Evolutionary conservation across 2,888 invertebrate genomes (phyloP).

Genomic region (Melitaea athalia): DNA sequence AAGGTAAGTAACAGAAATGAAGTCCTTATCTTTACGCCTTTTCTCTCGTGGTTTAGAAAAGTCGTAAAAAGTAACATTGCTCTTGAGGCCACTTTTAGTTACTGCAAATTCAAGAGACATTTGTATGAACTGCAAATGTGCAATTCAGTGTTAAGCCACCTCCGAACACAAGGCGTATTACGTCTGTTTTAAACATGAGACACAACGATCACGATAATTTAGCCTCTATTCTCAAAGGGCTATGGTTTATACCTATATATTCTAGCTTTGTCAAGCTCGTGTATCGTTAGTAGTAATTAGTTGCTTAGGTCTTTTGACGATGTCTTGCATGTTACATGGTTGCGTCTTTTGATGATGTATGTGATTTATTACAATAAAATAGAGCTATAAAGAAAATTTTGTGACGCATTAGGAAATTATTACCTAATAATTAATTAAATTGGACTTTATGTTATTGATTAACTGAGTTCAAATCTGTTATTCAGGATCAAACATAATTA

Average conservation of each 20-base stretch:
- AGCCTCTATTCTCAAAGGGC: neutral
- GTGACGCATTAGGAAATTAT: neutral
- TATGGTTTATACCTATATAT: slow-evolving; percentile 3
- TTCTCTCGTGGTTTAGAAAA: slow-evolving; percentile 24
- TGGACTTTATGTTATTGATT: too few species aligned
- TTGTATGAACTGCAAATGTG: slow-evolving; percentile 39
- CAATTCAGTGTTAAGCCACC: slow-evolving; percentile 33
- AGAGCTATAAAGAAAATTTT: neutral
- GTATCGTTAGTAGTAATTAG: slow-evolving; percentile 27
- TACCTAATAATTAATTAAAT: neutral
- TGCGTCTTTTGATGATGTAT: neutral
- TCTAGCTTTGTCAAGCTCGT: neutral
- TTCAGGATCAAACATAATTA: too few species aligned
- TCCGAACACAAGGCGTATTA: slow-evolving; percentile 24
- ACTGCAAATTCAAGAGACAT: slow-evolving; percentile 41
- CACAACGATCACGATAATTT: slow-evolving; percentile 13
- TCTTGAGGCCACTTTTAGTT: slow-evolving; percentile 34
- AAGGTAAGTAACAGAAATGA: slow-evolving; percentile 33
- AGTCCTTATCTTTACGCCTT: slow-evolving; percentile 31
- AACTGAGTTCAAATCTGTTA: too few species aligned
- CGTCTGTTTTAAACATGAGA: slow-evolving; percentile 25
- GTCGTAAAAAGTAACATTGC: slow-evolving; percentile 37
- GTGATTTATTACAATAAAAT: neutral
- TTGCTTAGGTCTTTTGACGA: slow-evolving; percentile 14
- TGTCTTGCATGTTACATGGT: neutral